Base-by-base conservation (phyloP, 1,140 invertebrate species). In the Drosophila ananassae region DNA sequence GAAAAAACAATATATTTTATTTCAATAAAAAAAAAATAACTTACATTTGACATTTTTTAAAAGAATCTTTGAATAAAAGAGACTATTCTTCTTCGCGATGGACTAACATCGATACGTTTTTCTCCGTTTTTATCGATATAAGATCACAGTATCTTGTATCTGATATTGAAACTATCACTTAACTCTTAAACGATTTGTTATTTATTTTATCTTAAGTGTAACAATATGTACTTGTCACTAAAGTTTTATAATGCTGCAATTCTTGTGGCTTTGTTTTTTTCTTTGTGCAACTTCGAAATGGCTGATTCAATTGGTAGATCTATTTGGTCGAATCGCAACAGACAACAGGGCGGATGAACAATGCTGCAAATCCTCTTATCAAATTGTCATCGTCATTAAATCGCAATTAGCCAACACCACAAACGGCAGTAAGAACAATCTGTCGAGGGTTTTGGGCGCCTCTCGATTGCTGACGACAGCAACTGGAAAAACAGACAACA, bases 381-480 rank as follows among this genome's bases (percentile, higher is more conserved):
- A 82, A 82, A 75, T 82, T 79, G 79, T 83, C 74, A 74, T 71
- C 24, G 75, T 71, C 79, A 82, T 82, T 82, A 83, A 83, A 83
- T 82, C 75, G 60, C 79, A 82, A 82, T 82, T 82, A 82, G 79
- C 77, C 63, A 34, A 24, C 52, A 44, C 55, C 41, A 60, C 37
- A 51, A 51, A 22, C 17, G 56, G 50, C 50, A 69, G 56, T 55
- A 77, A 63, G 71, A 68, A 46, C 73, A 63, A 77, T 64, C 62
- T 77, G 73, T 68, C 66, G 64, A 71, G 64, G 64, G 69, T 71
- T 71, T 69, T 9, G 44, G 67, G 51, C 67, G 67, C 64, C 64
- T 71, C 64, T 71, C 64, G 21, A 69, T 71, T 69, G 67, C 67
- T 71, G 67, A 69, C 67, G 67, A 71, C 67, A 71, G 52, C 67